Base-by-base conservation (phyloP, 2,888 invertebrate species). In the Ochropleura plecta region DNA sequence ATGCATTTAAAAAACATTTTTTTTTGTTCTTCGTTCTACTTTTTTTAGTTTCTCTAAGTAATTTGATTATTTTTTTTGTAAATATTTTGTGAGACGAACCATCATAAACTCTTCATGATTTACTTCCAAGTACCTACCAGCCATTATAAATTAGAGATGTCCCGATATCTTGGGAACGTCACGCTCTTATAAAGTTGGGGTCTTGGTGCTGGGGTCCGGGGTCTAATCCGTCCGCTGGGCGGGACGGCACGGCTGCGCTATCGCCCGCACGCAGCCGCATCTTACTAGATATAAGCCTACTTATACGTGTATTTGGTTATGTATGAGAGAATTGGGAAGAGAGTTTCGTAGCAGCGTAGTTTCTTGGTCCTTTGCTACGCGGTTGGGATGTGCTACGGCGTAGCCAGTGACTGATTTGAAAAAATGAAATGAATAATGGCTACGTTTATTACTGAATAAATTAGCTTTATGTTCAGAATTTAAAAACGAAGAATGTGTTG, bases 181-280 rank as follows among this genome's bases (percentile, higher is more conserved):
- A 88, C 78, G 78, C 86, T 87, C 88, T 88, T 86, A 84, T 81
- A 86, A 90, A 90, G 88, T 89, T 90, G 87, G 88, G 90, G 89
- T 91, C 92, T 92, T 91, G 91, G 65, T n/a, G 68, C 76, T 60
- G 81, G 92, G 93, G 90, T 86, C 89, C 88, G 85, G 88, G 87
- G 79, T 87, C 82, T 95, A 95, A 95, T 95, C 95, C 95, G 84
- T 79, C 75, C 86, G 86, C 84, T 76, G 86, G 81, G 88, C 88
- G 92, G 89, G 88, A 82, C 88, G 92, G 91, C 95, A 95, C 95
- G 95, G 86, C 80, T 84, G 62, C 88, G 91, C 92, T 95, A 95
- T 95, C 95, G 90, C 90, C 55, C 55, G 77, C 78, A 79, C 83
- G 85, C 95, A 95, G 91, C 84, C 86, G 82, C 84, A 85, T 83